These are phyloP conservation scores for Sus cebifrons DNA, from an alignment of 2,797 vertebrate species.

Conservation along the genomic window DNA sequence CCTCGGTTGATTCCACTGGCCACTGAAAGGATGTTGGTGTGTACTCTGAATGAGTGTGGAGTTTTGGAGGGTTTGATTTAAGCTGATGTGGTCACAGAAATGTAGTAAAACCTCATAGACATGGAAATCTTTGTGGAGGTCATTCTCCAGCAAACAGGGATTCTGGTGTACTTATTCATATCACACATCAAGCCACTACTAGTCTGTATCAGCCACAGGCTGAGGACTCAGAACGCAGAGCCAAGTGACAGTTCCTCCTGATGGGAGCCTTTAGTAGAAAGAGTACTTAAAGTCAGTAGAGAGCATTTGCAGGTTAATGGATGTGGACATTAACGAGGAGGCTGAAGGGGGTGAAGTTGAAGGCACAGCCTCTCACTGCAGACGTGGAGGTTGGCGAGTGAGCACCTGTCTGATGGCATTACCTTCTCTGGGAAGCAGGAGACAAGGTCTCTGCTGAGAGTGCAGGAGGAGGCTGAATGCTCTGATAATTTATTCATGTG, in stretches of 20 bases:
- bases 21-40: no score
- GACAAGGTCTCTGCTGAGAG: background rate
- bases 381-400: background rate
- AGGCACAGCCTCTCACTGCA: background rate
- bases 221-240: background rate
- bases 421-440: background rate
- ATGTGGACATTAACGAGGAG: background rate
- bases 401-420: background rate
- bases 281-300: background rate
- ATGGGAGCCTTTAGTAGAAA: background rate
- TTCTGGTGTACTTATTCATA: background rate
- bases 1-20: background rate
- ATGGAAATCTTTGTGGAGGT: background rate
- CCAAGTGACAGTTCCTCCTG: background rate
- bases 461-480: background rate
- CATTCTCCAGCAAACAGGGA: background rate
- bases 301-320: background rate
- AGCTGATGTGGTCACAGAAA: background rate
- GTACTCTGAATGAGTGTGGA: background rate
- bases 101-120: background rate
- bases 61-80: background rate
- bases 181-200: background rate
- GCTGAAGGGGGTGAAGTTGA: background rate
- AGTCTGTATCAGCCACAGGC: background rate
- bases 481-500: conserved; percentile 71